These are phyloP conservation scores for Hofmannophila pseudospretella DNA, from an alignment of 2,888 invertebrate species.

Conservation along the genomic window DNA sequence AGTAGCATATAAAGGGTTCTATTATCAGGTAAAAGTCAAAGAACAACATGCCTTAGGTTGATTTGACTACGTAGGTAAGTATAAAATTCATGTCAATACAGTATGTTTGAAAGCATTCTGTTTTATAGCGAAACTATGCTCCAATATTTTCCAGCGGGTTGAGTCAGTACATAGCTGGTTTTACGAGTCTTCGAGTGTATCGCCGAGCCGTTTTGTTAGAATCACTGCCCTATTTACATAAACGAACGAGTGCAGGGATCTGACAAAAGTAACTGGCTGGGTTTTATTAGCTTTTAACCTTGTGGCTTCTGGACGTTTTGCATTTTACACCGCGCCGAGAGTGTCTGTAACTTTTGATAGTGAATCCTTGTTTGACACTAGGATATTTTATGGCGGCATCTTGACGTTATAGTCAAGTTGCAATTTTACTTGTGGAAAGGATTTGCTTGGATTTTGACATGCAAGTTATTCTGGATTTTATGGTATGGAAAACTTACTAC, in stretches of 20 bases:
- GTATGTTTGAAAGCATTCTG: not conserved
- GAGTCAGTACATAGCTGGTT: constrained; percentile 23
- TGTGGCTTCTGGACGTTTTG: constrained; percentile 10
- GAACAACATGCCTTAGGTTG: too few species aligned
- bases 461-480: too few species aligned
- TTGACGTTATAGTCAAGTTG: not conserved
- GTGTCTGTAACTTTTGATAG: not conserved
- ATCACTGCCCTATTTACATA: constrained; percentile 39
- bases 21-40: too few species aligned
- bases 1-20: too few species aligned
- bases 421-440: not conserved
- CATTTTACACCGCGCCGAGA: not conserved
- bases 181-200: constrained; percentile 34
- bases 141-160: constrained; percentile 12
- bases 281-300: constrained; percentile 36
- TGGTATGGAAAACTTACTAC: too few species aligned
- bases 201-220: constrained; percentile 24
- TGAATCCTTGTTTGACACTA: not conserved
- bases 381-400: not conserved
- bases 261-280: constrained; percentile 21
- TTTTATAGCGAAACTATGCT: constrained; percentile 9
- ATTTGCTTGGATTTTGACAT: not conserved
- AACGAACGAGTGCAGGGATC: constrained; percentile 20
- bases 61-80: too few species aligned
- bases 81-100: too few species aligned